Percentiles rank a stretch among this genome's conserved stretches.
These are phyloP conservation scores for Myotis davidii DNA, from an alignment of 2,113 vertebrate species.

Conservation along the genomic window DNA sequence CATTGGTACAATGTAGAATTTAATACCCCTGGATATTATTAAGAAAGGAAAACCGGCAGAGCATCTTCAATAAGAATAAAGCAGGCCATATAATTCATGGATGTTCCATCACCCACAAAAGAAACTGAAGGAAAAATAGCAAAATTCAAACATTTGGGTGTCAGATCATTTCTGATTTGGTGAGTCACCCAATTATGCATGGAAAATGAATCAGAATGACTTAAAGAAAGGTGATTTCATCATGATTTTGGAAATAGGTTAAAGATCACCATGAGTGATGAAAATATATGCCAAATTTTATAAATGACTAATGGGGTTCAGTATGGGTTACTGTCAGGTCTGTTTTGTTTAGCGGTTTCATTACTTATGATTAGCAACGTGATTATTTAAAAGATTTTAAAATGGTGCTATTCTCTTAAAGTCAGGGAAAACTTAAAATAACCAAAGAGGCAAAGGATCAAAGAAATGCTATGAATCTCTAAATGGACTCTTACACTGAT, in stretches of 20 bases:
- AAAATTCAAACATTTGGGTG: slow-evolving; percentile 13
- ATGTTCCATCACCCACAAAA: neutral
- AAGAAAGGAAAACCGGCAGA: neutral
- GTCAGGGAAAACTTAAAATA: neutral
- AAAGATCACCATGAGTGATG: neutral
- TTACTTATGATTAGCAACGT: slow-evolving; percentile 25
- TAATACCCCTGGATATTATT: neutral
- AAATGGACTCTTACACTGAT: neutral
- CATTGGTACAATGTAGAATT: neutral
- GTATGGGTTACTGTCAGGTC: neutral
- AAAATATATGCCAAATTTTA: neutral
- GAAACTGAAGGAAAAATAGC: neutral
- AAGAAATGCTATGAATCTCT: neutral
- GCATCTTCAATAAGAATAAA: neutral
- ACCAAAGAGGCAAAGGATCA: neutral
- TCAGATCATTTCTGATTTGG: neutral
- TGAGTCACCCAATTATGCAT: neutral
- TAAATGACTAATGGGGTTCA: neutral
- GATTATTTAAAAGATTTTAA: neutral
- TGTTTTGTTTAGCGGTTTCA: neutral
- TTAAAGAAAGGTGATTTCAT: neutral
- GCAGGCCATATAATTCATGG: neutral
- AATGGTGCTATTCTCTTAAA: neutral
- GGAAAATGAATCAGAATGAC: slow-evolving; percentile 39
- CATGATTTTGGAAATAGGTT: neutral